phyloP scores from a whole-genome alignment of 2,113 vertebrate genomes.

The Daubentonia madagascariensis region DNA sequence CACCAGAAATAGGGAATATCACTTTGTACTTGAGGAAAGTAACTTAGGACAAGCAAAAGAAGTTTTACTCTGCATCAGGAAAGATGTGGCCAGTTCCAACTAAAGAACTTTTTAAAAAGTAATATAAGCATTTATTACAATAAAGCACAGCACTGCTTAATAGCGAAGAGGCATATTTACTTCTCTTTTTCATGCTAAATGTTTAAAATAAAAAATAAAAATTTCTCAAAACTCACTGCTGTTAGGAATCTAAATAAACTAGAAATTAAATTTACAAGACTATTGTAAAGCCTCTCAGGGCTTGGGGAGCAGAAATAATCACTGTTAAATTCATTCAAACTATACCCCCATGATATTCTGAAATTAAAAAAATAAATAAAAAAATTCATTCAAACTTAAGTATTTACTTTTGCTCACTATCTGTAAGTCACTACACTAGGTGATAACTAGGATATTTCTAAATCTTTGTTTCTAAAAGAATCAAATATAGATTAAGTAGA shows the following conservation, averaged over 20 bases:
- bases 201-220: background rate
- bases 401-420: background rate
- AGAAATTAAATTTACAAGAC: background rate
- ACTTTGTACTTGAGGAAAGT: background rate
- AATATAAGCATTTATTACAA: background rate
- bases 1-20: background rate
- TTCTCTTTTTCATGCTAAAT: background rate
- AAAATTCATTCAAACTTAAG: background rate
- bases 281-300: background rate
- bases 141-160: background rate
- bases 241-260: background rate
- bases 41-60: background rate
- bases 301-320: background rate
- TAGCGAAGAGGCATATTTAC: background rate
- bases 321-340: background rate
- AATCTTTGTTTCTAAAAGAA: constrained; percentile 14
- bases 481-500: background rate
- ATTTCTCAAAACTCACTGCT: background rate
- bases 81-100: background rate
- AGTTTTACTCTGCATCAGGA: background rate
- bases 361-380: too few relatives aligned
- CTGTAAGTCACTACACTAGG: background rate
- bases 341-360: too few relatives aligned
- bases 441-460: background rate
- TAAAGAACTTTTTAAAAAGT: background rate